A percentile compares a stretch with the other conserved stretches of the same genome.
phyloP scores from a whole-genome alignment of 2,888 invertebrate species.

The Frankliniella intonsa region DNA sequence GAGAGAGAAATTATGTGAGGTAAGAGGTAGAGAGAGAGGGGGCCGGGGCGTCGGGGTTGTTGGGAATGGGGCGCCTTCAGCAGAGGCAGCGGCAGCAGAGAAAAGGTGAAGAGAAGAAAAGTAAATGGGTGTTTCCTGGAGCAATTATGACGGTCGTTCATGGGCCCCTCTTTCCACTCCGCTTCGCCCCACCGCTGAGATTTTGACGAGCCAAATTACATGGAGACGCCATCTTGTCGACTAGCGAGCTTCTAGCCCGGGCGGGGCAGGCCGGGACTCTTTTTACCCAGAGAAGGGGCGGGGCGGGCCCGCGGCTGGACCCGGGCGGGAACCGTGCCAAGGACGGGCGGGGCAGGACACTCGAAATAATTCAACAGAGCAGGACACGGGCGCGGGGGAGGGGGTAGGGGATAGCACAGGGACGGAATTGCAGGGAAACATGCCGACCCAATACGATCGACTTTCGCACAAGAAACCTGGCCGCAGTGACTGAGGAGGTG shows the following conservation, averaged over 20 bases:
- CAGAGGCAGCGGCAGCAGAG: too few species aligned
- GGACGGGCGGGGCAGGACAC: neutral
- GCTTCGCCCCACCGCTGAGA: neutral
- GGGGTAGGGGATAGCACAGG: neutral
- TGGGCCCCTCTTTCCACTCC: neutral
- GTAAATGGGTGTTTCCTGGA: neutral
- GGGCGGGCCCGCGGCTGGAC: neutral
- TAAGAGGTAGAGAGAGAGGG: neutral
- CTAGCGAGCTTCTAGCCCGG: too few species aligned
- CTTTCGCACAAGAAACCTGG: too few species aligned
- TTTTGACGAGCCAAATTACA: constrained; percentile 8
- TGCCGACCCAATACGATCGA: neutral
- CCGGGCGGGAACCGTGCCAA: neutral
- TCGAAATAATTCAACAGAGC: constrained; percentile 18
- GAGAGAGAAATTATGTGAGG: neutral
- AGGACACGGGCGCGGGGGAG: neutral
- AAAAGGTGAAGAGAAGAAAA: too few species aligned
- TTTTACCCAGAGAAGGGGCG: too few species aligned
- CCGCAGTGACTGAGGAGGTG: too few species aligned
- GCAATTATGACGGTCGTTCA: neutral
- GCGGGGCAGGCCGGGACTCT: too few species aligned
- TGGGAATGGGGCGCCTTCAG: too few species aligned
- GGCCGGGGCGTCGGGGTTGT: too few species aligned
- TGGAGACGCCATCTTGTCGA: neutral
- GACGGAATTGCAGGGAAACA: neutral